A percentile compares a stretch with the other conserved stretches of the same genome.
Conservation (phyloP, 2,888 invertebrate genomes). For the Operophtera brumata region DNA sequence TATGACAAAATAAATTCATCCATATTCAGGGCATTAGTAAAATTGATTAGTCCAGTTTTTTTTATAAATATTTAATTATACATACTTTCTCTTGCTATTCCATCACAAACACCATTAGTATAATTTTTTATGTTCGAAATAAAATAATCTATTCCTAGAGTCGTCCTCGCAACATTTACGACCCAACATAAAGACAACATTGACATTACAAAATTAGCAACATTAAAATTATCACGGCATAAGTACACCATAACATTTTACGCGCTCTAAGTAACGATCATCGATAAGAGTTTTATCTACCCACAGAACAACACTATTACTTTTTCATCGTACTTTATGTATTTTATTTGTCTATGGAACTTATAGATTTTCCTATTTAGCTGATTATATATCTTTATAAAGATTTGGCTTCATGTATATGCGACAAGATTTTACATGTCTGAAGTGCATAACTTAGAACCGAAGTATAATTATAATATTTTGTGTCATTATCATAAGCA, state of each 20-base stretch:
- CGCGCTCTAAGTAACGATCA: slow-evolving; percentile 15
- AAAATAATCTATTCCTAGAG: background rate
- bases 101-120: no score
- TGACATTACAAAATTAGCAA: slow-evolving; percentile 19
- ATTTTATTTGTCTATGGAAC: slow-evolving; percentile 2
- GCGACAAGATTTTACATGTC: no score
- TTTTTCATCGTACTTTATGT: slow-evolving; percentile 1
- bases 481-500: no score
- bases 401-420: no score
- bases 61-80: no score
- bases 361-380: background rate
- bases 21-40: no score
- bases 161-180: slow-evolving; percentile 9
- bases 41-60: no score
- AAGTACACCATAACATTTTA: slow-evolving; percentile 13
- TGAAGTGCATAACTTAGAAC: no score
- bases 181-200: slow-evolving; percentile 10
- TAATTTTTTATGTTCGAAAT: background rate
- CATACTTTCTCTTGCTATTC: no score
- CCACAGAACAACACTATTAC: slow-evolving; percentile 15
- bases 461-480: no score
- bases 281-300: slow-evolving; percentile 26
- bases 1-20: no score
- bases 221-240: slow-evolving; percentile 22
- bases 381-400: no score